These are phyloP conservation scores for Linepithema humile DNA, from an alignment of 1,140 invertebrate species.

Conservation along the genomic window DNA sequence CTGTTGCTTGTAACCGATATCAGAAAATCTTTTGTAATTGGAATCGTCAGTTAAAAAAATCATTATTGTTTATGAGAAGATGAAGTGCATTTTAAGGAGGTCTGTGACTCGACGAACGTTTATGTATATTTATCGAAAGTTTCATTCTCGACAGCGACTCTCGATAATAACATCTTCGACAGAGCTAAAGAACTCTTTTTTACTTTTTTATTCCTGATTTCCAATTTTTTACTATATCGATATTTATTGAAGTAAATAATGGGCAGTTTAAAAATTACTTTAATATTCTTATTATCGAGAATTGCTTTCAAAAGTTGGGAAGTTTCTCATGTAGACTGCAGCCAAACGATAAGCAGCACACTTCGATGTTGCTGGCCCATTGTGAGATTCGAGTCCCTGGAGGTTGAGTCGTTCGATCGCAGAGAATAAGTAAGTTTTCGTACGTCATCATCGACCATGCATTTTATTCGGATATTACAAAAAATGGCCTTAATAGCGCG, in stretches of 20 bases:
- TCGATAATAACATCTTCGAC: not conserved
- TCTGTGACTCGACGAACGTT: not conserved
- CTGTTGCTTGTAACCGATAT: slow-evolving; percentile 14
- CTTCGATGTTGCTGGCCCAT: slow-evolving; percentile 1
- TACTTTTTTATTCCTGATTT: not conserved
- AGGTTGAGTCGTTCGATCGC: slow-evolving; percentile 43
- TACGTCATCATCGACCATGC: slow-evolving; percentile 73
- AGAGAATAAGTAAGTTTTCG: slow-evolving; percentile 47
- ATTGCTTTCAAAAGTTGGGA: not conserved
- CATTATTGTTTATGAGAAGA: not conserved
- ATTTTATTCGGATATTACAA: slow-evolving; percentile 83
- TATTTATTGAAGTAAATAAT: not conserved
- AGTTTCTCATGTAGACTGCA: not conserved
- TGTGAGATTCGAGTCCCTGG: not conserved
- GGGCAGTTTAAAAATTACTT: no score
- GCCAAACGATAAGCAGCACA: slow-evolving; percentile 1
- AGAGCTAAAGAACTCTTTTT: not conserved
- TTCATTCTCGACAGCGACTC: slow-evolving; percentile 4
- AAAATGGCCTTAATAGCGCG: slow-evolving; percentile 72
- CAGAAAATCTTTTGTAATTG: slow-evolving; percentile 3
- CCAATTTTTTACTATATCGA: not conserved
- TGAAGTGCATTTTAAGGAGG: not conserved
- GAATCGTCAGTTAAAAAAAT: not conserved
- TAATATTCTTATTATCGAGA: not conserved
- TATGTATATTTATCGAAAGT: not conserved